Evolutionary conservation across 2,888 invertebrate genomes (phyloP).

Genomic region (Galerucella calmariensis): DNA sequence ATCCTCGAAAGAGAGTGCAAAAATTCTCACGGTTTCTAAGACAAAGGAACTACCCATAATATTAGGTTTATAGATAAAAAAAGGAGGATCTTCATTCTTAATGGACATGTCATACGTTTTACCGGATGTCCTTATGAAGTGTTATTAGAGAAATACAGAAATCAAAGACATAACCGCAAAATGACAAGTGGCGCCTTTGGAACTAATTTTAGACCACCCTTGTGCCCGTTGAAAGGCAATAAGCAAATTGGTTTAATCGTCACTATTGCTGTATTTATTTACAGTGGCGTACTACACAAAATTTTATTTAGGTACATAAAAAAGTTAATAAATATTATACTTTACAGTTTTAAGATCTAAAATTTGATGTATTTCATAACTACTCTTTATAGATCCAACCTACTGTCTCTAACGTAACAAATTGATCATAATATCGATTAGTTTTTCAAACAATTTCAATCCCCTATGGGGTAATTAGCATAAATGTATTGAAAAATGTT

Average conservation of each 20-base stretch:
- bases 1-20: neutral
- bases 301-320: neutral
- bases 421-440: neutral
- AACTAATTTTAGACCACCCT: conserved; percentile 58
- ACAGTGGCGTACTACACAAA: neutral
- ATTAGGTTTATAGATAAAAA: conserved; percentile 48
- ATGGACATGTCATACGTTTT: conserved; percentile 56
- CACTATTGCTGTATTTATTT: conserved; percentile 28
- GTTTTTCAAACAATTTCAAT: neutral
- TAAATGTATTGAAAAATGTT: neutral
- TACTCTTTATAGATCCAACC: too few species aligned
- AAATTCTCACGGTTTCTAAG: conserved; percentile 26
- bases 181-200: conserved; percentile 53
- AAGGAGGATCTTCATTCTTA: conserved; percentile 39
- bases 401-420: too few species aligned
- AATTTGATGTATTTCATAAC: too few species aligned
- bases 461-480: conserved; percentile 8
- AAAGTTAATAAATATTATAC: neutral
- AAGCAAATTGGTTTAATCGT: conserved; percentile 39
- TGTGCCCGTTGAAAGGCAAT: conserved; percentile 40
- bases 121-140: conserved; percentile 57
- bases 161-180: conserved; percentile 52
- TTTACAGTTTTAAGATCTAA: too few species aligned
- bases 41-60: conserved; percentile 23
- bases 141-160: conserved; percentile 57